Conservation (phyloP, 2,797 vertebrate species). For the Takifugu rubripes region DNA sequence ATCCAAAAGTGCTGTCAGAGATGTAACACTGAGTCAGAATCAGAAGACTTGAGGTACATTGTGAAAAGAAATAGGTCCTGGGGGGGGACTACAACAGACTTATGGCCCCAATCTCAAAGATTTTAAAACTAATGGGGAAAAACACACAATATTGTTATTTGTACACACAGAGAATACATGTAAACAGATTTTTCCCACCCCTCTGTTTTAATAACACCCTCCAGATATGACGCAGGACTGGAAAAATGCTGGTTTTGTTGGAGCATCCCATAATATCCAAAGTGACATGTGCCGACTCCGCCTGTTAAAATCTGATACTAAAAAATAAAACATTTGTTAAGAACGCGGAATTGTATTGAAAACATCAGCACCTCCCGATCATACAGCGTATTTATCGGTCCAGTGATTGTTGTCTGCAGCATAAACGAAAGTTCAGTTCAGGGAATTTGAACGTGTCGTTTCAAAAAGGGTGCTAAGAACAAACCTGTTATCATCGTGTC, state of each 20-base stretch:
- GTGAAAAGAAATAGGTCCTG: background rate
- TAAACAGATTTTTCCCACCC: too few relatives aligned
- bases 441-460: too few relatives aligned
- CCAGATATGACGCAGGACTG: background rate
- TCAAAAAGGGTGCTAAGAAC: too few relatives aligned
- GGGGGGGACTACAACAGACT: slow-evolving; percentile 29
- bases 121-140: slow-evolving; percentile 12
- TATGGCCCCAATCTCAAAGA: background rate
- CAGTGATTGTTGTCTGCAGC: too few relatives aligned
- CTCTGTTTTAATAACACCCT: too few relatives aligned
- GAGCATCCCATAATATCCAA: slow-evolving; percentile 37
- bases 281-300: slow-evolving; percentile 71
- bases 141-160: slow-evolving; percentile 5
- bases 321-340: background rate
- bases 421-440: too few relatives aligned
- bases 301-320: slow-evolving; percentile 40
- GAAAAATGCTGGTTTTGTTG: slow-evolving; percentile 27
- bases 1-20: too few relatives aligned
- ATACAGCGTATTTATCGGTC: background rate
- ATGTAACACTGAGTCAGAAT: too few relatives aligned
- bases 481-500: too few relatives aligned
- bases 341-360: background rate
- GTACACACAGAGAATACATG: slow-evolving; percentile 6
- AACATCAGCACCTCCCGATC: background rate
- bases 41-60: too few relatives aligned